Base-by-base conservation (phyloP, 2,888 invertebrate genomes). In the Archips crataeganus region DNA sequence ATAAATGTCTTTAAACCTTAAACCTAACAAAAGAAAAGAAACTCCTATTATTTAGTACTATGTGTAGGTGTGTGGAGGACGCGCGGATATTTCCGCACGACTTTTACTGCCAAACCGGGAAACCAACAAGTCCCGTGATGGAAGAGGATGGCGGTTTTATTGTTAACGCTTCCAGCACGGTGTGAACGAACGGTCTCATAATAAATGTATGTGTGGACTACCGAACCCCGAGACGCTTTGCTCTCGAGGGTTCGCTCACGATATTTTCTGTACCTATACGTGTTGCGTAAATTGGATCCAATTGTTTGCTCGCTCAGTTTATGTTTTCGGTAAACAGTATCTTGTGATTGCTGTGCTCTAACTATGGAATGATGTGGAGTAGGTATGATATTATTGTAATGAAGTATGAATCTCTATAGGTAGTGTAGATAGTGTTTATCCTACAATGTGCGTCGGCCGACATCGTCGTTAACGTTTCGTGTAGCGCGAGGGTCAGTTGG, bases 81-180 rank as follows among this genome's bases (percentile, higher is more conserved):
- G 51, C 61, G 54, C 13, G 59, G 45, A 47, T 59, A 68, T 68
- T 60, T 69, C 42, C 42, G 59, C 60, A 63, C 59, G 68, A 63
- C 67, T 72, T 72, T 73, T 63, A 68, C 68, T 68, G 60, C 68
- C 69, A 51, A 64, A 60, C 49, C 57, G 68, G 68, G 64, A 68
- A 68, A 69, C 73, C 73, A 64, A 69, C 63, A 64, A 73, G 68
- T 73, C 68, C 73, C 68, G 68, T 69, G 73, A 73, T 23, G 68
- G 68, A 51, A 68, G 63, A 51, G 63, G 64, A 73, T 69, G 49
- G 69, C 63, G 69, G 73, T 73, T 73, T 72, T 64, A 73, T 69
- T 73, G 73, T 73, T 73, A 60, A 69, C 73, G 59, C 72, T 69
- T 36, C 69, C 64, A 60, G 64, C 57, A 73, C 64, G 59, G 73